Evolutionary conservation across 92 coral and sea anemone species (phyloP).

Genomic region (Phenganax marumi): DNA sequence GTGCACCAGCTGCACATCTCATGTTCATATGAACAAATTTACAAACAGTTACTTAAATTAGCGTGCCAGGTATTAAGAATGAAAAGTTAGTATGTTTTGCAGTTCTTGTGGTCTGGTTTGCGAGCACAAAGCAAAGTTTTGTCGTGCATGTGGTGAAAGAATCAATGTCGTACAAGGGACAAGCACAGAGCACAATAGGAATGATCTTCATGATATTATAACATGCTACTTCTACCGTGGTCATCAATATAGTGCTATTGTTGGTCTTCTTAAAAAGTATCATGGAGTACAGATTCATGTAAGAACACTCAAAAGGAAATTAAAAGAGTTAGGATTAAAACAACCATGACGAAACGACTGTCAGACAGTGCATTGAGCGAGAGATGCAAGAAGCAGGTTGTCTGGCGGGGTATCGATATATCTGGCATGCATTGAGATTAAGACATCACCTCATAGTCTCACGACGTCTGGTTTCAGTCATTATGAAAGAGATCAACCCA

Average conservation of each 20-base stretch:
- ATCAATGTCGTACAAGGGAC: neutral
- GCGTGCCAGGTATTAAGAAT: no score
- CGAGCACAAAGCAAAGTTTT: conserved; percentile 35
- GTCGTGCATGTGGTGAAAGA: conserved; percentile 34
- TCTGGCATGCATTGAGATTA: conserved; percentile 49
- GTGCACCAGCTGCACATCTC: neutral
- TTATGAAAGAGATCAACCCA: conserved; percentile 18
- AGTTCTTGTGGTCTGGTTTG: conserved; percentile 33
- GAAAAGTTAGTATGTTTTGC: conserved; percentile 34
- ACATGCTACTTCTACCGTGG: conserved; percentile 47
- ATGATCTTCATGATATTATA: conserved; percentile 8
- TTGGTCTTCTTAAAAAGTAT: conserved; percentile 51
- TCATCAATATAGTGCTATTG: conserved; percentile 48
- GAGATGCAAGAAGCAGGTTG: conserved; percentile 47
- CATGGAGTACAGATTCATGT: conserved; percentile 47
- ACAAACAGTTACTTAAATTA: neutral
- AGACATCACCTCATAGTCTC: conserved; percentile 31
- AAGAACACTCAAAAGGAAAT: conserved; percentile 50
- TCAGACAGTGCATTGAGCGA: conserved; percentile 16
- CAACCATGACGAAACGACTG: conserved; percentile 36
- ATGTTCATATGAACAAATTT: neutral
- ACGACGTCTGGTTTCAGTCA: neutral
- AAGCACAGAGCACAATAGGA: neutral
- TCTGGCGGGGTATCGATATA: conserved; percentile 39
- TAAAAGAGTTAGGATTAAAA: conserved; percentile 40